A percentile compares a stretch with the other conserved stretches of the same genome.
Evolutionary conservation across 1,140 invertebrate genomes (phyloP).

Genomic region (Scaptomyza graminum): DNA sequence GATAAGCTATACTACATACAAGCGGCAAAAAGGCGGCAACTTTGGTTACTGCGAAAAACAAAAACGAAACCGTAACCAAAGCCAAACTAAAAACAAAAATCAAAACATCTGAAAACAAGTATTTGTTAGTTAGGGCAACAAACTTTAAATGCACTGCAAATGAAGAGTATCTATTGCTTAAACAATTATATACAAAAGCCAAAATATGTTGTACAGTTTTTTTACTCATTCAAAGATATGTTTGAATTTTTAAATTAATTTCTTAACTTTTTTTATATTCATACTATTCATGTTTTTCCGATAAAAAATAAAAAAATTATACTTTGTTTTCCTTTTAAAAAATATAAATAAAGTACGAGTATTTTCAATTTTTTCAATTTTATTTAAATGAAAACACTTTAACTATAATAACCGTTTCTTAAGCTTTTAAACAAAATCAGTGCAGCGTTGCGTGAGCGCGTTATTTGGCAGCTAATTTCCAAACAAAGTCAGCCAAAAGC

Average conservation of each 20-base stretch:
- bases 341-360: too few relatives aligned
- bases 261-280: too few relatives aligned
- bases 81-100: conserved; percentile 5
- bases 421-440: conserved; percentile 34
- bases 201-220: too few relatives aligned
- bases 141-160: conserved; percentile 14
- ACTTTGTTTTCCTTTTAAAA: too few relatives aligned
- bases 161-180: too few relatives aligned
- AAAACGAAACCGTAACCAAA: conserved; percentile 26
- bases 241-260: too few relatives aligned
- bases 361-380: neutral
- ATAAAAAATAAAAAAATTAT: too few relatives aligned
- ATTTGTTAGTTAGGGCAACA: neutral
- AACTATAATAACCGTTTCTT: conserved; percentile 10
- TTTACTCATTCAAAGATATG: too few relatives aligned
- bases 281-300: too few relatives aligned
- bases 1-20: neutral
- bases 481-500: conserved; percentile 40
- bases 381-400: conserved; percentile 10
- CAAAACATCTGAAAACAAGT: neutral
- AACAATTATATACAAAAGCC: too few relatives aligned
- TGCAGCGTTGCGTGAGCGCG: conserved; percentile 64
- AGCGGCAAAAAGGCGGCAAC: conserved; percentile 32
- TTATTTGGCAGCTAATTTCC: conserved; percentile 50
- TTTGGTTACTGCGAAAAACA: conserved; percentile 36